These are phyloP conservation scores for Hemaris fuciformis DNA, from an alignment of 2,888 invertebrate genomes.

Conservation along the genomic window DNA sequence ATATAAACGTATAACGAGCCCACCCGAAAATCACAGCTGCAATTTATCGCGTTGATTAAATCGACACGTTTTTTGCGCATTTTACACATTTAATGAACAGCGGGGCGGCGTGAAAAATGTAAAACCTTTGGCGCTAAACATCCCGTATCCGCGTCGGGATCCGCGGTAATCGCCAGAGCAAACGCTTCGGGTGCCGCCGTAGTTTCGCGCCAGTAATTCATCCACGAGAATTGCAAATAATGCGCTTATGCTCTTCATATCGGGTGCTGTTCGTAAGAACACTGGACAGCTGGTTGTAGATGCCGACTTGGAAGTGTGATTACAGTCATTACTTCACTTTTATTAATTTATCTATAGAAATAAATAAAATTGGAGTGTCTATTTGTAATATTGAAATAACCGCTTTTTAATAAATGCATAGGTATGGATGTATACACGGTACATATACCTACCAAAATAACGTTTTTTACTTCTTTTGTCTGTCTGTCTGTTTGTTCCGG, in stretches of 20 bases:
- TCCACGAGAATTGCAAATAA: background rate
- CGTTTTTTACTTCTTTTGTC: too few relatives aligned
- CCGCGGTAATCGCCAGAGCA: slow-evolving; percentile 46
- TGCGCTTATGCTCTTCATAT: background rate
- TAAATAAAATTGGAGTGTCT: too few relatives aligned
- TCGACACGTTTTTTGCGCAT: background rate
- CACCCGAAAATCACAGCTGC: background rate
- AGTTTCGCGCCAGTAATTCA: background rate
- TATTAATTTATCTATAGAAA: too few relatives aligned
- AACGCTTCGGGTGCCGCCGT: slow-evolving; percentile 33
- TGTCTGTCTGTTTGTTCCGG: too few relatives aligned
- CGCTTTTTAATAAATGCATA: too few relatives aligned
- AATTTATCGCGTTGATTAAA: background rate
- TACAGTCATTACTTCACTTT: too few relatives aligned
- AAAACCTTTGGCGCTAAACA: slow-evolving; percentile 30
- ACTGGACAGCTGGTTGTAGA: too few relatives aligned
- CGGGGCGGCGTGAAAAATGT: background rate
- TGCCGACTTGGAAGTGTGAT: too few relatives aligned
- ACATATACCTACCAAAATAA: too few relatives aligned
- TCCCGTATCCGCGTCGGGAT: slow-evolving; percentile 39
- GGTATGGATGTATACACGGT: too few relatives aligned
- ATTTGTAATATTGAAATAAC: too few relatives aligned
- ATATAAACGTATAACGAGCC: background rate
- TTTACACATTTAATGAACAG: background rate
- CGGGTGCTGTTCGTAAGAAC: too few relatives aligned